Evolutionary conservation across 2,113 vertebrate genomes (phyloP).

Genomic region (Perca fluviatilis): DNA sequence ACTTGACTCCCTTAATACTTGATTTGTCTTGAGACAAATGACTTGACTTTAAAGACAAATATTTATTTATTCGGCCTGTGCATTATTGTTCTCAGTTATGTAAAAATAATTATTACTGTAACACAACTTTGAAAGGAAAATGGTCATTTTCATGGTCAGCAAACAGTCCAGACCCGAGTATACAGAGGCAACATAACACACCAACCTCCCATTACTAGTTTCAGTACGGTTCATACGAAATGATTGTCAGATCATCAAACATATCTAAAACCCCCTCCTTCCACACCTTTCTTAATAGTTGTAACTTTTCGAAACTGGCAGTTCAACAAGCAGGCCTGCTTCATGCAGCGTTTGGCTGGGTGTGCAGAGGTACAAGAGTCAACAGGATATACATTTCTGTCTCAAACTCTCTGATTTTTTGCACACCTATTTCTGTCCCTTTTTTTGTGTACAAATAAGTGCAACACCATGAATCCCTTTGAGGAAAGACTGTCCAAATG

Average conservation of each 20-base stretch:
- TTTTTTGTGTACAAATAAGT: not conserved
- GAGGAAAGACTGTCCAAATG: not conserved
- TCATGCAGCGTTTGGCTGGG: not conserved
- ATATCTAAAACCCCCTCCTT: not conserved
- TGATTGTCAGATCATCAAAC: not conserved
- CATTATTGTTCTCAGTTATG: not conserved
- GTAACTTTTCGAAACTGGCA: not conserved
- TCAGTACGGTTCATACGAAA: not conserved
- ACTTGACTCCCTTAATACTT: not conserved
- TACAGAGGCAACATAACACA: too few relatives aligned
- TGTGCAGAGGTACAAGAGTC: not conserved
- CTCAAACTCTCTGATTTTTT: not conserved
- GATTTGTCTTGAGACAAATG: not conserved
- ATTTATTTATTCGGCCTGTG: not conserved
- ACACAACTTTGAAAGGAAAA: not conserved
- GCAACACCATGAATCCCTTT: not conserved
- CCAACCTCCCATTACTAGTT: too few relatives aligned
- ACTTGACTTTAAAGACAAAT: not conserved
- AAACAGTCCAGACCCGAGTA: too few relatives aligned
- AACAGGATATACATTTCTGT: not conserved
- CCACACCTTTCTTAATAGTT: not conserved
- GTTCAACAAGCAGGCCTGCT: not conserved
- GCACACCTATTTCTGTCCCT: not conserved
- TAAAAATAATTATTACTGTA: not conserved
- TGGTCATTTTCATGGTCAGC: not conserved